phyloP scores from a whole-genome alignment of 2,888 invertebrate species.

The Meteorus cinctellus region DNA sequence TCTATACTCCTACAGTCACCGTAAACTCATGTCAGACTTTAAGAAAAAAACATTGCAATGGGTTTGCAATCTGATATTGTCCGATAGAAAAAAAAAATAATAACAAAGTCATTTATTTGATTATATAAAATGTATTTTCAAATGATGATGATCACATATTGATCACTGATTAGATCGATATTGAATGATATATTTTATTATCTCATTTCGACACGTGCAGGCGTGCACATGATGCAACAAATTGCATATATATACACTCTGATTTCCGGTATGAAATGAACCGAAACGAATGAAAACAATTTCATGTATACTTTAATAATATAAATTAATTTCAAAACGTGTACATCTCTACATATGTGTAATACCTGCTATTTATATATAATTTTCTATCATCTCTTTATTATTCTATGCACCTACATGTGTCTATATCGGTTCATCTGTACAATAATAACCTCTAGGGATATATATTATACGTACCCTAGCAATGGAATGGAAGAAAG shows the following conservation, averaged over 20 bases:
- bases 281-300: slow-evolving; percentile 44
- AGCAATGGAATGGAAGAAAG: neutral
- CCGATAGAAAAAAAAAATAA: neutral
- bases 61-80: neutral
- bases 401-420: slow-evolving; percentile 2
- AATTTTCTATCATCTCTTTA: slow-evolving; percentile 11
- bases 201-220: neutral
- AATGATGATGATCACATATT: neutral
- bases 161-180: neutral
- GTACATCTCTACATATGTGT: neutral
- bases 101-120: slow-evolving; percentile 1
- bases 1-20: neutral
- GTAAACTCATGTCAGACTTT: neutral
- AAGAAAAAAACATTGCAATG: neutral
- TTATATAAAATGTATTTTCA: neutral
- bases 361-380: slow-evolving; percentile 8
- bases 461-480: neutral
- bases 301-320: slow-evolving; percentile 37
- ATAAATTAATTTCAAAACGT: slow-evolving; percentile 1
- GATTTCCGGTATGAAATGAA: slow-evolving; percentile 53
- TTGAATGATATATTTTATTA: neutral
- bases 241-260: slow-evolving; percentile 19
- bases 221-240: slow-evolving; percentile 7
- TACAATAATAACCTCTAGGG: neutral
- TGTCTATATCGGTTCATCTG: neutral